phyloP scores from a whole-genome alignment of 2,888 invertebrate species.

The Limnephilus marmoratus region DNA sequence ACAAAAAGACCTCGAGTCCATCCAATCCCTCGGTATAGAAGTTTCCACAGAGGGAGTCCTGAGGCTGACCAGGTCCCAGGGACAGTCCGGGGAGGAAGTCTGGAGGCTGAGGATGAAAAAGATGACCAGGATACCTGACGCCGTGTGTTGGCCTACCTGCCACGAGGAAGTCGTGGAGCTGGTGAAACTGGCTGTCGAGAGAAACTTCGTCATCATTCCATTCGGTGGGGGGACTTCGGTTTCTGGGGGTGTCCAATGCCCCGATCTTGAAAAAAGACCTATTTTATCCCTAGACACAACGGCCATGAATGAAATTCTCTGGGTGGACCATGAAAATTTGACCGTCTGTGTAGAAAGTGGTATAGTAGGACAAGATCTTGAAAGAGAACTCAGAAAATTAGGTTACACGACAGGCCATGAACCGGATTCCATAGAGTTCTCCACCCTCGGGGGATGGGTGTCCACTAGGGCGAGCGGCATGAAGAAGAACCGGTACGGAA shows the following conservation, averaged over 20 bases:
- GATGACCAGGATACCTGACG: conserved; percentile 91
- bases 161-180: conserved; percentile 91
- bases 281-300: conserved; percentile 95
- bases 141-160: conserved; percentile 93
- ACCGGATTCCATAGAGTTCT: conserved; percentile 98
- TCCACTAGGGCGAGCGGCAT: conserved; percentile 97
- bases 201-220: conserved; percentile 91
- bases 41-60: conserved; percentile 82
- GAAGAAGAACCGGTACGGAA: conserved; percentile 99
- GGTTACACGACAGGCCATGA: conserved; percentile 97
- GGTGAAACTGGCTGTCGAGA: conserved; percentile 84
- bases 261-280: conserved; percentile 84
- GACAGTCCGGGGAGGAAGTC: conserved; percentile 95
- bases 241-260: conserved; percentile 91
- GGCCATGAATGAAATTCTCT: conserved; percentile 96
- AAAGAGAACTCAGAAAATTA: conserved; percentile 85
- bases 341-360: conserved; percentile 88
- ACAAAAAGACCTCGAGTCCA: conserved; percentile 74
- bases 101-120: conserved; percentile 86
- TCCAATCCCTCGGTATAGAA: conserved; percentile 75
- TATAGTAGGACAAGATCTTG: conserved; percentile 96
- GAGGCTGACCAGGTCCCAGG: conserved; percentile 91
- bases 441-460: conserved; percentile 98
- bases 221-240: conserved; percentile 97
- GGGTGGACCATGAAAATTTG: conserved; percentile 91